Evolutionary conservation across 2,113 vertebrate genomes (phyloP), one percentile per base, ranked within the genome.

Genomic region (Perccottus glenii): DNA sequence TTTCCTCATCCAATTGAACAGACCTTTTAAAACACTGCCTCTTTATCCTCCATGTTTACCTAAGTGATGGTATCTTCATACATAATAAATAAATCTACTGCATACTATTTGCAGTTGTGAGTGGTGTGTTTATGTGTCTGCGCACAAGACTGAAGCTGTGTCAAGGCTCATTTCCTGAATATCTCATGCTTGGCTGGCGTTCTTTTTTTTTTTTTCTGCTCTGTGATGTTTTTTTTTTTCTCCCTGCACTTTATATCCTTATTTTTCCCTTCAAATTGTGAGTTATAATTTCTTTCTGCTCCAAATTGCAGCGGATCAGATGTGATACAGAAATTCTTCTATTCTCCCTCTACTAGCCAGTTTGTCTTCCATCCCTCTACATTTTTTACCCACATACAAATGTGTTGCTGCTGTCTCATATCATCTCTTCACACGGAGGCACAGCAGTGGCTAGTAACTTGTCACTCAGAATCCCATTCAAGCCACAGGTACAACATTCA

Each of bases 91-190:
- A 56, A 49, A 64, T 64, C 42, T 42, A 58, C 10, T n/a, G n/a
- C n/a, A 19, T 50, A 57, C 60, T 50, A 42, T 64, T 74, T 73
- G 52, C 38, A 49, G 66, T 67, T 74, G 61, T 67, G 62, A 68
- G 63, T 52, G 60, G 55, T 62, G 63, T 58, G 75, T 82, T 57
- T 70, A 55, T 65, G 80, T 77, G 63, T 77, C 49, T 74, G 69
- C 47, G 55, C 32, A 55, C 38, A 56, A 73, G 36, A 67, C 4
- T 70, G 61, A 77, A 64, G 75, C 64, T 62, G 75, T 60, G 73
- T 80, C 78, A 82, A 75, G 79, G 67, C 70, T 89, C 70, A 85
- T 87, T 87, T 87, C 73, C 77, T 80, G 59, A 74, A 77, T 77
- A 67, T 79, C 63, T 87, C 70, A 79, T 56, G 81, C 80, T 32